Conservation (phyloP, 2,888 invertebrate genomes). For the Gari tellinella region DNA sequence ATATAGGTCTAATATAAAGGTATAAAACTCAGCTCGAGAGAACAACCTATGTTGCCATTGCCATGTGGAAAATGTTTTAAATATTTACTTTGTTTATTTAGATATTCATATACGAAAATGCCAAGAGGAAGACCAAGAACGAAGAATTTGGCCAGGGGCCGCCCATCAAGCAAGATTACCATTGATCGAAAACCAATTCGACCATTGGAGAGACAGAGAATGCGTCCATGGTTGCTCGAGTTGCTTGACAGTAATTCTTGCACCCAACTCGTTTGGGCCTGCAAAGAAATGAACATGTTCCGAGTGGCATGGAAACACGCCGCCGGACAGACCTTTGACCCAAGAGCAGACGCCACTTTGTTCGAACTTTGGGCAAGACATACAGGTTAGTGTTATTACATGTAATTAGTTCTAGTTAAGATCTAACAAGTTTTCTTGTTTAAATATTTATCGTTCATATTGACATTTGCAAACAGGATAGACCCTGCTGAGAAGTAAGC, state of each 20-base stretch:
- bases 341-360: constrained; percentile 73
- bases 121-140: background rate
- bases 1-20: too few species aligned
- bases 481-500: too few species aligned
- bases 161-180: constrained; percentile 23
- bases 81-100: too few species aligned
- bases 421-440: too few species aligned
- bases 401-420: too few species aligned
- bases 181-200: constrained; percentile 69
- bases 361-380: constrained; percentile 80
- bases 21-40: too few species aligned
- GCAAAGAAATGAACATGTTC: constrained; percentile 67
- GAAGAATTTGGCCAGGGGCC: constrained; percentile 30
- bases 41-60: too few species aligned
- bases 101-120: too few species aligned
- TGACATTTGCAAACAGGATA: too few species aligned
- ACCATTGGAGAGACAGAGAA: constrained; percentile 74
- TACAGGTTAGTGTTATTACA: constrained; percentile 76
- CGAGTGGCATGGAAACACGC: constrained; percentile 81
- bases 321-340: constrained; percentile 77
- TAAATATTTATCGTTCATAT: too few species aligned
- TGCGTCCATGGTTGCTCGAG: constrained; percentile 79
- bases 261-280: constrained; percentile 74
- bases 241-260: constrained; percentile 67
- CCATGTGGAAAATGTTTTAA: too few species aligned